Base-by-base conservation (phyloP, 2,113 vertebrate genomes). In the Herpailurus yagouaroundi region DNA sequence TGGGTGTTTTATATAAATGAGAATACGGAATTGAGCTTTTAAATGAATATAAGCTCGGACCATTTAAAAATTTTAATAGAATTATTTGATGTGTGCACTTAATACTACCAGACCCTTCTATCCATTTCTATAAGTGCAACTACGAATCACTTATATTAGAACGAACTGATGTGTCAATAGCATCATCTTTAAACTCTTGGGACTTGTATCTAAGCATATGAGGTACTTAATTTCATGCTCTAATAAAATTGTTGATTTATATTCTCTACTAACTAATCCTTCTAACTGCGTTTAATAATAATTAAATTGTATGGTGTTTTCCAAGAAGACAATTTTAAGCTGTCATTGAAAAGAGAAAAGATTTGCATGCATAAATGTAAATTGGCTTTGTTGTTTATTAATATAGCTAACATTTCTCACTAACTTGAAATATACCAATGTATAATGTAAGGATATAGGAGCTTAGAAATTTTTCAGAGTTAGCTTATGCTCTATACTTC, bases 241-340 rank as follows among this genome's bases (percentile, higher is more conserved):
- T 98, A 98, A 98, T 98, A 98, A 98, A 86, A 93, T 68, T 95
- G 13, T 38, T 97, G 94, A 98, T 98, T 97, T 98, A 97, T 98
- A 98, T 97, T 93, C 95, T 97, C 63, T 80, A 95, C 95, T 98
- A 97, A 97, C 36, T 98, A 98, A 98, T 98, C 90, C 87, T 98
- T 96, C 91, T 95, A 77, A 97, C 60, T 98, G 96, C 98, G 36
- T 71, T 95, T 69, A 95, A 41, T 87, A 98, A 98, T 98, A 98
- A 97, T 95, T 98, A 98, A 97, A 98, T 97, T 92, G 11, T 90
- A 92, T 97, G 50, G 55, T 98, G 45, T 97, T 98, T 98, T 97
- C 76, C 82, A 97, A 96, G 97, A 95, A 90, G 81, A 97, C 81
- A 95, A 68, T 91, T 76, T 94, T 64, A 97, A 97, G n/a, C 79